phyloP scores from a whole-genome alignment of 1,140 invertebrate genomes.

The Homarus americanus region DNA sequence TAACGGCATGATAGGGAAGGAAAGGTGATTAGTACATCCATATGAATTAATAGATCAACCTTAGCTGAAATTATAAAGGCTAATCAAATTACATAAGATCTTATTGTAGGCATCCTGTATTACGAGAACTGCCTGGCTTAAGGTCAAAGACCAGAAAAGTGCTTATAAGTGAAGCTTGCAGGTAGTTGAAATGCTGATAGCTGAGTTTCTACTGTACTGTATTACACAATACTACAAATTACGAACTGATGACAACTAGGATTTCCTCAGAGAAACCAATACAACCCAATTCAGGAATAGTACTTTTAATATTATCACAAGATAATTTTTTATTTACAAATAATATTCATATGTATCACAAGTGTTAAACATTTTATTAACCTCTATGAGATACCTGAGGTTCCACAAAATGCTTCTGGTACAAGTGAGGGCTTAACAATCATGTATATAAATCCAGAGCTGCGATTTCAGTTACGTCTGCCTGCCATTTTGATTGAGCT shows the following conservation, averaged over 20 bases:
- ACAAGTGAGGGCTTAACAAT: neutral
- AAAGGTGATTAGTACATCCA: too few relatives aligned
- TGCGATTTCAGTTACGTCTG: neutral
- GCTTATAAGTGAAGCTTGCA: too few relatives aligned
- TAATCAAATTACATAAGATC: too few relatives aligned
- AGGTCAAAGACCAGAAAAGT: too few relatives aligned
- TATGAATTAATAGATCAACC: too few relatives aligned
- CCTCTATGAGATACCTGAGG: neutral
- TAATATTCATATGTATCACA: neutral
- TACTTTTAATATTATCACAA: neutral
- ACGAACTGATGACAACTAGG: neutral
- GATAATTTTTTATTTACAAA: neutral
- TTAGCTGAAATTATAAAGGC: too few relatives aligned
- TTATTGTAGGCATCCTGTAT: too few relatives aligned
- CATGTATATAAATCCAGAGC: neutral
- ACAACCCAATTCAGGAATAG: neutral
- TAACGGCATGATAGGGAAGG: too few relatives aligned
- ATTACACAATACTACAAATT: too few relatives aligned
- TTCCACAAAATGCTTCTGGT: neutral
- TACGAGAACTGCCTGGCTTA: too few relatives aligned
- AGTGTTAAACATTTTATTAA: neutral
- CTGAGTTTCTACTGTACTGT: too few relatives aligned
- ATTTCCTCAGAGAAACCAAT: neutral
- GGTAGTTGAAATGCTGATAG: too few relatives aligned
- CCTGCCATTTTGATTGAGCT: slow-evolving; percentile 12